phyloP scores from a whole-genome alignment of 2,113 vertebrate species.

The Gasterosteus aculeatus region DNA sequence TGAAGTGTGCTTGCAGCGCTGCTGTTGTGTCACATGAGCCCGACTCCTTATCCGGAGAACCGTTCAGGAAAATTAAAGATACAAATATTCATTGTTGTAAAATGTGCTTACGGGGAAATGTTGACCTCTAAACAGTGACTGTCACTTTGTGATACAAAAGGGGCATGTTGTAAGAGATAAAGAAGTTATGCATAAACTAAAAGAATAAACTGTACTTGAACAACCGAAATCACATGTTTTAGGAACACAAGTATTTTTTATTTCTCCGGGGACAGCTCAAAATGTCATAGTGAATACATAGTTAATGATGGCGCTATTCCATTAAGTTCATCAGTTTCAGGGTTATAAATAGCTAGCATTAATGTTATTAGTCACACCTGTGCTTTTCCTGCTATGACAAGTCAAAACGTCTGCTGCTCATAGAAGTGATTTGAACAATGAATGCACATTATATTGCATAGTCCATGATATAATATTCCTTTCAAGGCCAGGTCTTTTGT shows the following conservation, averaged over 20 bases:
- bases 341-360: not conserved
- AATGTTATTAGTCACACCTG: not conserved
- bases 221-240: not conserved
- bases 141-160: not conserved
- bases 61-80: constrained; percentile 17
- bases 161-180: not conserved
- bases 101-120: not conserved
- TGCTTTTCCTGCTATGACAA: not conserved
- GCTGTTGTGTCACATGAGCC: constrained; percentile 12
- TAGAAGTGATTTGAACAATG: not conserved
- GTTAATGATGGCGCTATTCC: not conserved
- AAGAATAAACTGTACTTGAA: constrained; percentile 18
- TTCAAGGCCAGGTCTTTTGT: not conserved
- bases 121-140: not conserved
- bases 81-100: constrained; percentile 7
- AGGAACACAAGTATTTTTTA: not conserved
- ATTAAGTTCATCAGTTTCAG: not conserved
- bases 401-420: not conserved
- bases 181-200: not conserved
- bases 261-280: not conserved
- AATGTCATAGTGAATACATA: not conserved
- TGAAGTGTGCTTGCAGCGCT: constrained; percentile 10
- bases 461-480: not conserved
- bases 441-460: not conserved
- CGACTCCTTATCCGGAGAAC: not conserved